A percentile compares a stretch with the other conserved stretches of the same genome.
Conservation (phyloP, 2,888 invertebrate species). For the Horisme vitalbata region DNA sequence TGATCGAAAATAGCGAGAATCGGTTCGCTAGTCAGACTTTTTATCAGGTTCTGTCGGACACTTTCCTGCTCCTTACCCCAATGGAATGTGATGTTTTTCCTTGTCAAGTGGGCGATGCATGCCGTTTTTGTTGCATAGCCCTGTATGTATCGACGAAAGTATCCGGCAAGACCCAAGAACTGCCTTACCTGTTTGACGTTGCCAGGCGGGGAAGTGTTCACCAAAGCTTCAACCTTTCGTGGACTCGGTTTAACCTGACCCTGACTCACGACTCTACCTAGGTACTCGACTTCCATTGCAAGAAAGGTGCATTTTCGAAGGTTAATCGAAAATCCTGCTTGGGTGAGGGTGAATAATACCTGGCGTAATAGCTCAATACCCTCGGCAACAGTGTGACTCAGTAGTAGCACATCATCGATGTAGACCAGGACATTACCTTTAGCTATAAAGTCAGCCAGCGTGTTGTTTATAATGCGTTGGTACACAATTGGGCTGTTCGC, state of each 20-base stretch:
- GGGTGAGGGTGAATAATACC: slow-evolving; percentile 1
- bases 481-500: slow-evolving; percentile 19
- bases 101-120: slow-evolving; percentile 1
- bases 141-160: neutral
- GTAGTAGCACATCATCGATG: slow-evolving; percentile 23
- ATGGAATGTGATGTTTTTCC: slow-evolving; percentile 1
- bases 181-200: neutral
- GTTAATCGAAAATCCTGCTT: slow-evolving; percentile 36
- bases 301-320: slow-evolving; percentile 23
- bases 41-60: too few relatives aligned
- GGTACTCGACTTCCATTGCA: slow-evolving; percentile 32
- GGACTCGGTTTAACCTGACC: slow-evolving; percentile 37
- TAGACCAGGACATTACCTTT: slow-evolving; percentile 19
- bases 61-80: slow-evolving; percentile 21
- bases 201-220: too few relatives aligned
- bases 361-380: neutral
- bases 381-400: neutral
- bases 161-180: neutral
- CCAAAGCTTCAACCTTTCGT: neutral
- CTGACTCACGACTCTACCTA: slow-evolving; percentile 28
- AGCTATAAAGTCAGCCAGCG: slow-evolving; percentile 1
- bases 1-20: too few relatives aligned
- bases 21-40: too few relatives aligned
- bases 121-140: neutral
- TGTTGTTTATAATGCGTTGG: slow-evolving; percentile 23